phyloP scores from a whole-genome alignment of 2,113 vertebrate genomes.

The Tychaedon coryphoeus region DNA sequence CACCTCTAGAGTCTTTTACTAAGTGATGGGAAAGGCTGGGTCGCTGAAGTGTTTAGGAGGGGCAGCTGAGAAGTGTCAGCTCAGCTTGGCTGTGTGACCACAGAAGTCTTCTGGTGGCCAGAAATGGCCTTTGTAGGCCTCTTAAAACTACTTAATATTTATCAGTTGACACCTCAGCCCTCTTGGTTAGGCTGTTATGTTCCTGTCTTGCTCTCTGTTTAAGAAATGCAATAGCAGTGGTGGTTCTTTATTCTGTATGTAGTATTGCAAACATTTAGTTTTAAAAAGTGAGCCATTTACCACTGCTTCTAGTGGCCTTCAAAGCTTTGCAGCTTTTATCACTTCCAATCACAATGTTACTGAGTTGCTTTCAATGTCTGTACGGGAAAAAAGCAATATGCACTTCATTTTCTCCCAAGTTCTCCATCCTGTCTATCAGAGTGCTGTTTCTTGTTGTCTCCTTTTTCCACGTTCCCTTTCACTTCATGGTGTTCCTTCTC shows the following conservation, averaged over 20 bases:
- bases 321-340: neutral
- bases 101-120: neutral
- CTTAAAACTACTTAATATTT: neutral
- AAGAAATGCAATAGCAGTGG: neutral
- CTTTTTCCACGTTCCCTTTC: constrained; percentile 5
- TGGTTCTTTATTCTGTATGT: neutral
- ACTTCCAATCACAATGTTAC: neutral
- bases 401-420: neutral
- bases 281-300: neutral
- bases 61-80: neutral
- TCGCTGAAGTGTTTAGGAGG: neutral
- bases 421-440: constrained; percentile 14
- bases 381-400: neutral
- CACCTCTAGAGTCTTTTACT: neutral
- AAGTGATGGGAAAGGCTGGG: neutral
- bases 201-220: neutral
- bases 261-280: neutral
- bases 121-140: neutral
- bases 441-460: constrained; percentile 38
- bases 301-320: neutral
- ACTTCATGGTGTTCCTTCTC: constrained; percentile 17
- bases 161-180: neutral
- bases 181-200: neutral
- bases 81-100: neutral
- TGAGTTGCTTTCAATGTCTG: constrained; percentile 14